Conservation (phyloP, 1,140 invertebrate genomes). For the Samia ricini region DNA sequence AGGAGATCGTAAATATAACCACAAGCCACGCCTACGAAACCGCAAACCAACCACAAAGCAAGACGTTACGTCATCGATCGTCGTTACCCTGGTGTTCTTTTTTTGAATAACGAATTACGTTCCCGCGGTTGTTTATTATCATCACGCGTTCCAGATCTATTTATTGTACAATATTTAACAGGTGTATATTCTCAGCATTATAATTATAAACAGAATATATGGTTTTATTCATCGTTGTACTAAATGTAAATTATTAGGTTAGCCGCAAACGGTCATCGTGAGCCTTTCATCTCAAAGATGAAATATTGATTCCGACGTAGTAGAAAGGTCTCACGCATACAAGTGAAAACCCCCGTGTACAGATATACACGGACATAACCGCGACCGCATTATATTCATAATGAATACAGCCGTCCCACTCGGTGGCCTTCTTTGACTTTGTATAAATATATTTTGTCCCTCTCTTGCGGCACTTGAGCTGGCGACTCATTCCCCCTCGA, state of each 20-base stretch:
- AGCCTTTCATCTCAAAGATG: conserved; percentile 60
- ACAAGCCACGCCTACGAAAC: conserved; percentile 69
- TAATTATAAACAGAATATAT: too few relatives aligned
- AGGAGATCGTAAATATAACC: conserved; percentile 68
- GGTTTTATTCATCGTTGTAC: too few relatives aligned
- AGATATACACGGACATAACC: conserved; percentile 68
- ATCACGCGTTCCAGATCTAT: too few relatives aligned
- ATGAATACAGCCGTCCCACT: conserved; percentile 77
- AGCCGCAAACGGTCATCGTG: background rate
- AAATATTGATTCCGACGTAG: conserved; percentile 72
- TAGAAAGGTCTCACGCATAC: conserved; percentile 62
- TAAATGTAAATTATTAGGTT: background rate
- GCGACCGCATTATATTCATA: conserved; percentile 75
- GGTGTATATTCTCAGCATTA: too few relatives aligned
- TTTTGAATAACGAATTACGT: conserved; percentile 33
- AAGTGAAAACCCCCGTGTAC: conserved; percentile 34
- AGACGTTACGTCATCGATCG: conserved; percentile 72
- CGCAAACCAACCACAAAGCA: conserved; percentile 76
- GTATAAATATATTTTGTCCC: conserved; percentile 75
- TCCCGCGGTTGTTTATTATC: too few relatives aligned
- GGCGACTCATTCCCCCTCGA: conserved; percentile 38
- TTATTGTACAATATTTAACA: too few relatives aligned
- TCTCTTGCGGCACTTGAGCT: conserved; percentile 57
- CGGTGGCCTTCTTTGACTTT: conserved; percentile 74
- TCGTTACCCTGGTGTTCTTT: conserved; percentile 48